Conservation (phyloP, 2,797 vertebrate genomes). For the Cryptoblepharus egeriae region DNA sequence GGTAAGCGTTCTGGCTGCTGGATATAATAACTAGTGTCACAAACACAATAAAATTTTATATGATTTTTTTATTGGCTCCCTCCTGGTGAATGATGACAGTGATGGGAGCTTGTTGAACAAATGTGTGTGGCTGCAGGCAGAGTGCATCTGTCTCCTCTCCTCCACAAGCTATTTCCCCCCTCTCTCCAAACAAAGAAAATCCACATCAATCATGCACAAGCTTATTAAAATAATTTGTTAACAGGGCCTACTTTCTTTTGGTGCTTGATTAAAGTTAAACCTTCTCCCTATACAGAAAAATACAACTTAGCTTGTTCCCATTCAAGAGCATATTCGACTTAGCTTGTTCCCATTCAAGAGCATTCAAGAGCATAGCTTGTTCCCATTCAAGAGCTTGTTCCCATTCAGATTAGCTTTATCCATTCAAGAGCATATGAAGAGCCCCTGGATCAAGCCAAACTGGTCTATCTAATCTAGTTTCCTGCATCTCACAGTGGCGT, state of each 20-base stretch:
- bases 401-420: too few relatives aligned
- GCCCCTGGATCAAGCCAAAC: too few relatives aligned
- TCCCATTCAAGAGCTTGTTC: too few relatives aligned
- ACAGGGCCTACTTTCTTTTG: conserved; percentile 30
- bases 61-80: conserved; percentile 65
- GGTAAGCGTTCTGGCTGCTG: conserved; percentile 71
- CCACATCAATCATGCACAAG: conserved; percentile 45
- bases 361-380: too few relatives aligned
- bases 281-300: conserved; percentile 5
- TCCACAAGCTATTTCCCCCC: conserved; percentile 46
- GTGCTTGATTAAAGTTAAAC: conserved; percentile 32
- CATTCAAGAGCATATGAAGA: neutral
- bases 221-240: conserved; percentile 45
- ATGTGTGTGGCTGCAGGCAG: conserved; percentile 63
- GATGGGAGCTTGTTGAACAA: conserved; percentile 58
- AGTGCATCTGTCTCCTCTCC: conserved; percentile 65
- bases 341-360: too few relatives aligned
- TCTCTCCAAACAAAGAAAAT: conserved; percentile 57
- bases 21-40: conserved; percentile 72
- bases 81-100: conserved; percentile 68
- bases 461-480: too few relatives aligned
- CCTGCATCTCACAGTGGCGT: too few relatives aligned
- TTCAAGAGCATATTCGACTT: too few relatives aligned
- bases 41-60: conserved; percentile 76
- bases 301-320: too few relatives aligned